Conservation (phyloP, 2,113 vertebrate species). For the Motacilla alba region DNA sequence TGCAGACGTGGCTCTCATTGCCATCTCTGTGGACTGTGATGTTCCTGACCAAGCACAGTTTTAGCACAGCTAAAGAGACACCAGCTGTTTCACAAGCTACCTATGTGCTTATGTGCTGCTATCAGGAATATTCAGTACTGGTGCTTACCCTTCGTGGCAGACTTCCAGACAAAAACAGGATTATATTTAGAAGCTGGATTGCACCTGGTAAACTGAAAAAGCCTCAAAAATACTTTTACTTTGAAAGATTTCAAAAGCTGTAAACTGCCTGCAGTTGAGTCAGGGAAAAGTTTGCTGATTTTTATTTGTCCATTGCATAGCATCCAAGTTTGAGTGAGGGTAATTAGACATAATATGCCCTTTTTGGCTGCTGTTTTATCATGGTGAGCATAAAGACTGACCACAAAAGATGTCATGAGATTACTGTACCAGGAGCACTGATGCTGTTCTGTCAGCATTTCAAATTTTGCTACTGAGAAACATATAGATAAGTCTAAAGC, state of each 20-base stretch:
- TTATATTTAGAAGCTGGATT: not conserved
- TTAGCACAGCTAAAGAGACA: not conserved
- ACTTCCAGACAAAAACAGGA: not conserved
- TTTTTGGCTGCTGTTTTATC: constrained; percentile 32
- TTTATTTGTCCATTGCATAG: constrained; percentile 12
- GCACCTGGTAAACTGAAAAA: not conserved
- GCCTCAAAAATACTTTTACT: not conserved
- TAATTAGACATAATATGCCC: constrained; percentile 11
- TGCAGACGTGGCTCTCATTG: not conserved
- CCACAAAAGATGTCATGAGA: not conserved
- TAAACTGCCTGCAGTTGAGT: not conserved
- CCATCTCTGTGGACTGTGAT: not conserved
- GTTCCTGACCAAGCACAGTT: not conserved
- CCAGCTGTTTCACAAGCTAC: not conserved
- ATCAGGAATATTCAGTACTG: not conserved
- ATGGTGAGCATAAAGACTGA: not conserved
- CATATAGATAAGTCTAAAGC: constrained; percentile 59
- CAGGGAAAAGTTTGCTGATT: not conserved
- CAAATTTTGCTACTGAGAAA: constrained; percentile 51
- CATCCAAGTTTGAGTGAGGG: not conserved
- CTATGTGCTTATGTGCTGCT: not conserved
- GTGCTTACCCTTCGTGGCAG: not conserved
- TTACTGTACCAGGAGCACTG: constrained; percentile 19
- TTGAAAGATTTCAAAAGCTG: not conserved
- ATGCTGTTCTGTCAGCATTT: constrained; percentile 9